phyloP scores from a whole-genome alignment of 2,888 invertebrate genomes.

The Drosophila gaucha region DNA sequence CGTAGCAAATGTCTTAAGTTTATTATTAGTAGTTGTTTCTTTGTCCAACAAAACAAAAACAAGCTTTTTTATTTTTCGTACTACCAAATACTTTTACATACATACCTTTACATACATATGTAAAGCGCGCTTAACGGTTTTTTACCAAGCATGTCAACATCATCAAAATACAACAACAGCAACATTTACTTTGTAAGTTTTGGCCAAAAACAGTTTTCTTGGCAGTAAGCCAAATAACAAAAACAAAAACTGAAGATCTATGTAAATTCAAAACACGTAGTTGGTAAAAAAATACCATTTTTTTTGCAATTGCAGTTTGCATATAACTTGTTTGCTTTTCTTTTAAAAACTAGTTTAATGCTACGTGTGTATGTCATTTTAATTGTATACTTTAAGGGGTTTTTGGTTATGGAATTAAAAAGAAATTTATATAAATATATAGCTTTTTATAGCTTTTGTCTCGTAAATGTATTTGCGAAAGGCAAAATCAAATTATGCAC shows the following conservation, averaged over 20 bases:
- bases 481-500: slow-evolving; percentile 3
- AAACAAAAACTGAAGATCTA: slow-evolving; percentile 15
- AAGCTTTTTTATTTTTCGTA: slow-evolving; percentile 65
- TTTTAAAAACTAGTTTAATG: slow-evolving; percentile 42
- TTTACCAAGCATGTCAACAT: slow-evolving; percentile 61
- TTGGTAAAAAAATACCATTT: slow-evolving; percentile 29
- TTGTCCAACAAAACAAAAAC: slow-evolving; percentile 50
- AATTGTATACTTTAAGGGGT: slow-evolving; percentile 20
- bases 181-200: slow-evolving; percentile 17
- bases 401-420: slow-evolving; percentile 28
- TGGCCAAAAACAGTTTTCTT: slow-evolving; percentile 15
- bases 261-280: slow-evolving; percentile 41
- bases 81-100: slow-evolving; percentile 46
- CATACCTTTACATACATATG: slow-evolving; percentile 26
- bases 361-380: slow-evolving; percentile 45
- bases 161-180: slow-evolving; percentile 31
- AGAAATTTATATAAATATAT: not conserved
- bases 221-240: not conserved
- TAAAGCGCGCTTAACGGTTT: slow-evolving; percentile 58
- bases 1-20: slow-evolving; percentile 71
- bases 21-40: slow-evolving; percentile 60
- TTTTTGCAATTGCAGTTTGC: slow-evolving; percentile 28
- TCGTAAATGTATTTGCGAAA: not conserved
- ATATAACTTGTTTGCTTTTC: slow-evolving; percentile 43
- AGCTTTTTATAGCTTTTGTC: not conserved